Conservation (phyloP, 2,113 vertebrate species). For the Ivindomyrus marchei region DNA sequence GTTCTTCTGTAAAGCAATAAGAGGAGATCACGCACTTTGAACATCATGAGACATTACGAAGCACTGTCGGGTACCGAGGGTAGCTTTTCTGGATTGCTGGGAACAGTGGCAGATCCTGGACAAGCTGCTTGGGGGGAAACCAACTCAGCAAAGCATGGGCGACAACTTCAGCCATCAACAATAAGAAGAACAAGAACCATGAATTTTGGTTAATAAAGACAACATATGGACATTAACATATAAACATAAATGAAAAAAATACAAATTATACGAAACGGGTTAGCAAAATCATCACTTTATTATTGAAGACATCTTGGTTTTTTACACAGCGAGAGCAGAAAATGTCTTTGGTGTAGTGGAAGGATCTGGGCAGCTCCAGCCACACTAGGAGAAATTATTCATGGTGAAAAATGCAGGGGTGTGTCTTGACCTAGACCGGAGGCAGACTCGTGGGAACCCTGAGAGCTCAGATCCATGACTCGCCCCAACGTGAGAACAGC, state of each 20-base stretch:
- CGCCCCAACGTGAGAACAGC: constrained; percentile 15
- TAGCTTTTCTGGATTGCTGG: neutral
- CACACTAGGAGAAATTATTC: constrained; percentile 7
- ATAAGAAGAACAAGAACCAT: neutral
- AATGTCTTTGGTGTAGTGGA: neutral
- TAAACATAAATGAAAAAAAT: neutral
- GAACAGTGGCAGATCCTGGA: neutral
- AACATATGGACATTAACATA: neutral
- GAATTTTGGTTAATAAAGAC: neutral
- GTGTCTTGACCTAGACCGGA: constrained; percentile 17
- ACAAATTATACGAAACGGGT: neutral
- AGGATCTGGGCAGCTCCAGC: neutral
- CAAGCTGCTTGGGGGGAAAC: neutral
- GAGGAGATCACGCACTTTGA: neutral
- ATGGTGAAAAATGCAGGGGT: neutral
- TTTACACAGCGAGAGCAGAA: neutral
- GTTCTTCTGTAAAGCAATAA: neutral
- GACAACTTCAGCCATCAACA: neutral
- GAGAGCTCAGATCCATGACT: neutral
- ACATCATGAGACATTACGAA: neutral
- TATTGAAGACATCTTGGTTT: neutral
- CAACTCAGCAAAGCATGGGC: neutral
- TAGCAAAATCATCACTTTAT: neutral
- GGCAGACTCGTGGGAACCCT: constrained; percentile 15
- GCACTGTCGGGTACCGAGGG: neutral